Conservation (phyloP, 2,113 vertebrate genomes). For the Australoheros scitulus region DNA sequence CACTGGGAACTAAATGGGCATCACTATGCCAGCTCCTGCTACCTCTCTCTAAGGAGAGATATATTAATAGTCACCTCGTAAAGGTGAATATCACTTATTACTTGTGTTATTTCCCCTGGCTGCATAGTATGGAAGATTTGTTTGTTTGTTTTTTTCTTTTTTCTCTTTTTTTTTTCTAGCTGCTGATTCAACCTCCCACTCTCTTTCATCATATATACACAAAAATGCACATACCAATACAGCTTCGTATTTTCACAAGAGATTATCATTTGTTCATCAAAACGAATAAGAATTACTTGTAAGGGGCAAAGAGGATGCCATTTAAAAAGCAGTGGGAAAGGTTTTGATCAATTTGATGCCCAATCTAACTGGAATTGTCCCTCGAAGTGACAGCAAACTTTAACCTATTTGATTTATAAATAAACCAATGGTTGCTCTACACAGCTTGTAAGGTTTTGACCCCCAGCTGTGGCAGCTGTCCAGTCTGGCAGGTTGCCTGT, state of each 20-base stretch:
- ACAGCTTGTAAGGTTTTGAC: background rate
- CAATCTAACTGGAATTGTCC: slow-evolving; percentile 3
- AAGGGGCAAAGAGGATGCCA: background rate
- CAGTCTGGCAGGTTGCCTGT: slow-evolving; percentile 5
- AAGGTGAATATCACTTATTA: background rate
- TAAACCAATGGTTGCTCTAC: background rate
- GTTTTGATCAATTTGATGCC: background rate
- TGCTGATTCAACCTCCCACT: background rate
- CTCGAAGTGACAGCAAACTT: background rate
- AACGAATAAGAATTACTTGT: background rate
- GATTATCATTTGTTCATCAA: background rate
- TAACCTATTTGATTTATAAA: slow-evolving; percentile 12
- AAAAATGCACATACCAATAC: background rate
- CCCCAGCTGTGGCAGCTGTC: background rate
- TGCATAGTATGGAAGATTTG: background rate
- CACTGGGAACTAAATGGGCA: background rate
- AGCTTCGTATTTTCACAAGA: background rate
- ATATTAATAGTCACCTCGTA: background rate
- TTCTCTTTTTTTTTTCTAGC: background rate
- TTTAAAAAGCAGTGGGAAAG: background rate
- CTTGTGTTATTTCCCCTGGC: background rate
- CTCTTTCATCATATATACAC: background rate
- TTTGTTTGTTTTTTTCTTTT: background rate
- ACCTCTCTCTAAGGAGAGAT: background rate
- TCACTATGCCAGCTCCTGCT: background rate